Evolutionary conservation across 2,797 vertebrate species (phyloP).

Genomic region (Glyptemys insculpta): DNA sequence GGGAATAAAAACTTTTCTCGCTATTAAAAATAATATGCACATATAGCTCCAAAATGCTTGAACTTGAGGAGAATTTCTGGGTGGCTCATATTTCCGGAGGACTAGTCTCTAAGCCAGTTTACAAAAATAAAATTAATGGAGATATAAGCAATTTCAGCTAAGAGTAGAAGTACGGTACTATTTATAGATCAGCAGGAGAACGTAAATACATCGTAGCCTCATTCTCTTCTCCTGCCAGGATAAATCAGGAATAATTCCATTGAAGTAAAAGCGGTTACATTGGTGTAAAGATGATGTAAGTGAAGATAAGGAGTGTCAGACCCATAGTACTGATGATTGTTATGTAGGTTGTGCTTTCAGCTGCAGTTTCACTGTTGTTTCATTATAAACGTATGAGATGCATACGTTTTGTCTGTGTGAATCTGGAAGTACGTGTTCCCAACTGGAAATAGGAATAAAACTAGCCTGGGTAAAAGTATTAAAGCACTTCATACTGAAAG

Average conservation of each 20-base stretch:
- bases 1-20: background rate
- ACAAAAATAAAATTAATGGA: background rate
- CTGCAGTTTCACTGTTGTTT: background rate
- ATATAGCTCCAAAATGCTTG: accelerated
- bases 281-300: background rate
- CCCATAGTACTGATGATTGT: background rate
- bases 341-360: accelerated
- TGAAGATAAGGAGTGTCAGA: background rate
- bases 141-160: background rate
- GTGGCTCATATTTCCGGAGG: background rate
- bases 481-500: background rate
- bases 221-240: accelerated
- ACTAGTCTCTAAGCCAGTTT: background rate
- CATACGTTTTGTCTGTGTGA: background rate
- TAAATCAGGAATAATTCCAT: background rate
- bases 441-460: background rate
- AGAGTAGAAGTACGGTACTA: accelerated
- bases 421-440: background rate
- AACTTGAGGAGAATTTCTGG: background rate
- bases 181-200: background rate
- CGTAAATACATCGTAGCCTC: background rate
- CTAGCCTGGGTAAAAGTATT: background rate
- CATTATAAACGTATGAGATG: background rate
- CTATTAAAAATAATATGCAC: background rate
- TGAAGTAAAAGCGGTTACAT: background rate